Evolutionary conservation across 2,888 invertebrate species (phyloP), one percentile per base, ranked within the genome.

Genomic region (Liodrosophila aerea): DNA sequence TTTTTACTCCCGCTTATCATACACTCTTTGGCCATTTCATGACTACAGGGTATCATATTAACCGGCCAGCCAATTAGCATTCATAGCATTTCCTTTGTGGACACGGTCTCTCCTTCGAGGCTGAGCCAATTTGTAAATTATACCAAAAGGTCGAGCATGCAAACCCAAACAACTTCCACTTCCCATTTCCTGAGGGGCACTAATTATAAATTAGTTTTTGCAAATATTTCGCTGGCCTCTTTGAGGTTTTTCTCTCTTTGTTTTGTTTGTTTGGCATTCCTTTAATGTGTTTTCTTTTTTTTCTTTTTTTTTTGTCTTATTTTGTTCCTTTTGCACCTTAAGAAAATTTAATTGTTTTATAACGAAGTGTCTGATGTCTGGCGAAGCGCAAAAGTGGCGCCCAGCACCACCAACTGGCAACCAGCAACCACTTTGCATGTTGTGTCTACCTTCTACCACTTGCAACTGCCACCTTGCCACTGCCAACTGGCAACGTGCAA

Each of bases 341-440:
- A 50, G 36, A 47, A 46, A 46, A 53, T 69, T 66, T 74, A 84
- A 80, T 80, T 77, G 82, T 77, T 84, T 81, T 84, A 67, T 80
- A 80, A 80, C 78, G 82, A 80, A 81, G 82, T 80, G 84, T 81
- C 82, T 80, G 78, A 9, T 34, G 71, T 58, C 69, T 70, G 66
- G 64, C 83, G 80, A 76, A 76, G 76, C 76, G 80, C 65, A 77
- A 76, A 82, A 78, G 73, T 83, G 83, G 80, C 76, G 76, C 83
- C 75, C 52, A 45, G 3, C 18, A n/a, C n/a, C n/a, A n/a, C n/a
- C n/a, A n/a, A n/a, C n/a, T n/a, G 27, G 11, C 47, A 45, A 30
- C 31, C 43, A 31, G 59, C 49, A 53, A 37, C 54, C 70, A 72
- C 70, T 70, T 70, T 70, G 70, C 70, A 70, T 70, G 70, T 30